These are phyloP conservation scores for Colius striatus DNA, from an alignment of 2,113 vertebrate species.

Conservation along the genomic window DNA sequence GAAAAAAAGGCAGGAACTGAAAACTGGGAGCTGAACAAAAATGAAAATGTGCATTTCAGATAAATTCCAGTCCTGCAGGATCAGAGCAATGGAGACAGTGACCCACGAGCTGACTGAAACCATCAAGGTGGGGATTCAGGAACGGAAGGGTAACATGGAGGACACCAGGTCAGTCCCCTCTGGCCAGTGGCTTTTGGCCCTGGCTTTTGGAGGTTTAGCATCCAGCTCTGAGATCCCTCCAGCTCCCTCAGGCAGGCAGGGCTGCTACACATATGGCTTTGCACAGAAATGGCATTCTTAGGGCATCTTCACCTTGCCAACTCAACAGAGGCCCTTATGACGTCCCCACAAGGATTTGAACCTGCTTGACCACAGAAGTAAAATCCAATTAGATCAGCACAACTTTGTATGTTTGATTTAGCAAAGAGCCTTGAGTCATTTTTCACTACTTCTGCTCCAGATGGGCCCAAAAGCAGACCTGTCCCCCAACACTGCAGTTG, in stretches of 20 bases:
- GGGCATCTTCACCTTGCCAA: background rate
- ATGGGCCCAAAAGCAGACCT: background rate
- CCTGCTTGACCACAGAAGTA: background rate
- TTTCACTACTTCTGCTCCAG: background rate
- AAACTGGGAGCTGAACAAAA: too few species aligned
- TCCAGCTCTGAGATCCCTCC: background rate
- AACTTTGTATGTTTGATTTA: background rate
- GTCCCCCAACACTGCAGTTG: constrained; percentile 24
- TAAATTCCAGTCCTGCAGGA: constrained; percentile 22
- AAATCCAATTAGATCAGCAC: background rate
- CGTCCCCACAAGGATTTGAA: background rate
- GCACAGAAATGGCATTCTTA: background rate
- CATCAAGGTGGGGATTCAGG: background rate
- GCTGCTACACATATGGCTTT: background rate
- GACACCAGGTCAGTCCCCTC: background rate
- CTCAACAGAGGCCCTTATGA: background rate
- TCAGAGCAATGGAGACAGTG: background rate
- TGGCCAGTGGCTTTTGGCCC: background rate
- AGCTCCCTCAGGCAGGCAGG: background rate
- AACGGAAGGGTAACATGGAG: background rate
- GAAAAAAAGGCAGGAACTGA: background rate
- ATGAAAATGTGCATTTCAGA: constrained; percentile 43
- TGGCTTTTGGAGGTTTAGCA: background rate
- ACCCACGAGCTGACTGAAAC: background rate
- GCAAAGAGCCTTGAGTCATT: background rate